A percentile compares a stretch with the other conserved stretches of the same genome.
phyloP scores from a whole-genome alignment of 2,113 vertebrate genomes.

The Junco hyemalis region DNA sequence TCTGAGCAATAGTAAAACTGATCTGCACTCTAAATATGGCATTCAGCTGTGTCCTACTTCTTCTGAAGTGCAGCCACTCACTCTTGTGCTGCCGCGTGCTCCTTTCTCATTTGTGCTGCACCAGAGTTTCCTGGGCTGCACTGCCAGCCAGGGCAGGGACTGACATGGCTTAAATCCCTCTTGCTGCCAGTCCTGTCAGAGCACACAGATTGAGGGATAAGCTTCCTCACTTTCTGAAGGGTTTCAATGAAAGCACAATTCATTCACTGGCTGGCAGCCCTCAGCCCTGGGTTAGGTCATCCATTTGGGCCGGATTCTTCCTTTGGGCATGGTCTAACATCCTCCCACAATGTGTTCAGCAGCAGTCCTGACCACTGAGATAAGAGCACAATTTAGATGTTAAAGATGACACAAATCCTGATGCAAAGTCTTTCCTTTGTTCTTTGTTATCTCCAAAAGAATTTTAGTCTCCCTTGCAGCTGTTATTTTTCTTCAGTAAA shows the following conservation, averaged over 20 bases:
- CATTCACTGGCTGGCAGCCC: neutral
- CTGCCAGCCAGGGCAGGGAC: neutral
- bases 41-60: neutral
- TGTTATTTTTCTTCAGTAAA: constrained; percentile 43
- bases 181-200: neutral
- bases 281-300: neutral
- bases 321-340: neutral
- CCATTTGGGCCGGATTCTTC: neutral
- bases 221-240: neutral
- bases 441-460: constrained; percentile 43
- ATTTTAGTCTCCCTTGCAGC: constrained; percentile 31
- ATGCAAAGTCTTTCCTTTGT: constrained; percentile 17
- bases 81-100: neutral
- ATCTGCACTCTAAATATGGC: neutral
- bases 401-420: constrained; percentile 37
- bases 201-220: neutral
- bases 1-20: neutral
- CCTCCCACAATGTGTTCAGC: neutral
- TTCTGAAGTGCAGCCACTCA: neutral
- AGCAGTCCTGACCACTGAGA: neutral
- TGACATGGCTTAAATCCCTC: neutral
- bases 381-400: constrained; percentile 29
- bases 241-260: neutral
- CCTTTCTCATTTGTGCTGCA: neutral
- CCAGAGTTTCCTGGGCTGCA: neutral